Conservation (phyloP, 1,140 invertebrate species). For the Euglossa dilemma region DNA sequence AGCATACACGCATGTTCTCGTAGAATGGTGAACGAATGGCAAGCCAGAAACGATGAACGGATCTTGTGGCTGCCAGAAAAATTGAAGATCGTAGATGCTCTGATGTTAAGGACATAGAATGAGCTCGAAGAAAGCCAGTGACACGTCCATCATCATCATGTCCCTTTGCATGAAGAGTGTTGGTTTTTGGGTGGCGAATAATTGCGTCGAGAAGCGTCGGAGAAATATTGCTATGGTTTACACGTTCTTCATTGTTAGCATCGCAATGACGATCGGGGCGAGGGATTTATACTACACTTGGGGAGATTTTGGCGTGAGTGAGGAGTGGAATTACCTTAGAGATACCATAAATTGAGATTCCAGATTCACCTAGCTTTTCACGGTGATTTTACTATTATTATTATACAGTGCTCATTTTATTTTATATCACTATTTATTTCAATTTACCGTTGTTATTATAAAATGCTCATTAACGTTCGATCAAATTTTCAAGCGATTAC, state of each 20-base stretch:
- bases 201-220: not conserved
- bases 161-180: conserved; percentile 30
- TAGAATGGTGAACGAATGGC: no score
- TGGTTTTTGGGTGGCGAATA: conserved; percentile 52
- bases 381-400: no score
- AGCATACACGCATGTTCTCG: no score
- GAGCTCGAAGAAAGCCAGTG: not conserved
- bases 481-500: no score
- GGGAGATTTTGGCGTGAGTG: conserved; percentile 59
- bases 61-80: no score
- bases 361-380: no score
- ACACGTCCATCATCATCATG: not conserved
- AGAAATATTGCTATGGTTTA: conserved; percentile 9
- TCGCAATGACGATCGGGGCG: not conserved
- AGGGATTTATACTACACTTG: conserved; percentile 43
- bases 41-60: not conserved
- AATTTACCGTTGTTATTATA: no score
- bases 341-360: no score
- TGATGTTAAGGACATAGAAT: not conserved
- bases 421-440: no score
- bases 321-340: not conserved
- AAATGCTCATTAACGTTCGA: no score
- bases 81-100: no score
- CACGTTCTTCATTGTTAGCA: not conserved
- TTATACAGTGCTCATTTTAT: no score